Base-by-base conservation (phyloP, 2,888 invertebrate species). In the Drosophila nr. fundita region DNA sequence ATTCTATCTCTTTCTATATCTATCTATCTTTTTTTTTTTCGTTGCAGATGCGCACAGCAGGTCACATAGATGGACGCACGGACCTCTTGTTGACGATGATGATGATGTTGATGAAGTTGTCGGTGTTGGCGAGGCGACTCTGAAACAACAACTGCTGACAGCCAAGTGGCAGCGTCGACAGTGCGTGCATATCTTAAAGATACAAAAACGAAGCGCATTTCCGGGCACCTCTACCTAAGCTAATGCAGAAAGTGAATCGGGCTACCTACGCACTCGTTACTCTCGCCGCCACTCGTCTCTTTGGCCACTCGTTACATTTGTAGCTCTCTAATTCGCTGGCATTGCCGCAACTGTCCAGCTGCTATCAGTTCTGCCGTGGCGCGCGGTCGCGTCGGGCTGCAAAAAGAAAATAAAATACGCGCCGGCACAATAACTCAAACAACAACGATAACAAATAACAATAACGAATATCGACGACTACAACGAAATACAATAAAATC, bases 21-120 rank as follows among this genome's bases (percentile, higher is more conserved):
- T 42, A 45, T 45, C 2, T 45, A 21, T 45, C 7, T 45, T 45
- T 45, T 45, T 13, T 11, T 45, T 49, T 24, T 58, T 38, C 60
- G 52, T 78, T 84, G 76, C 84, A 84, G 84, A 84, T 88, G 88
- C 67, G 64, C 85, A 64, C 80, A 82, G 80, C 84, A 85, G 83
- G 83, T 83, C 82, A 73, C 80, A 71, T 21, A 21, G 4, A 45
- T 50, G 40, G 73, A 53, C 77, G 65, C 50, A 52, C 74, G 58
- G 62, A 71, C 80, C 54, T 68, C 73, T 61, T 67, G 69, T 38
- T 40, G 27, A 15, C 8, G n/a, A n/a, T 24, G 52, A 32, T 54
- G 54, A 27, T 36, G 36, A 79, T 68, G 82, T 73, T 82, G 88
- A 86, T 78, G 83, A 83, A 80, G 88, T 76, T 80, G 89, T 78